Conservation (phyloP, 2,113 vertebrate genomes). For the Oncorhynchus keta region DNA sequence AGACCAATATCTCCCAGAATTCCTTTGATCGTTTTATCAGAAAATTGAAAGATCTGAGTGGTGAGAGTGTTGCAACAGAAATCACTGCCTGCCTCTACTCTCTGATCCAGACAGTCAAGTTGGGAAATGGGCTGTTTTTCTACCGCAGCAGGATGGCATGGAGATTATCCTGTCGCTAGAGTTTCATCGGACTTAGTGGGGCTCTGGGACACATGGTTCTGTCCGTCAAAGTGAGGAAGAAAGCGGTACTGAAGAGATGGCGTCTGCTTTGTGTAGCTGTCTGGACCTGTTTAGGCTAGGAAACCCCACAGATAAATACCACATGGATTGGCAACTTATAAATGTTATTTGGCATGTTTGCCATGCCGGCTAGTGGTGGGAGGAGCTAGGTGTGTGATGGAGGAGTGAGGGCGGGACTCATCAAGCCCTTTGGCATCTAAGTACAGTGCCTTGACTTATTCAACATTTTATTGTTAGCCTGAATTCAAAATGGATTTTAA, state of each 20-base stretch:
- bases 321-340: not conserved
- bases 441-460: too few relatives aligned
- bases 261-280: conserved; percentile 35
- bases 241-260: conserved; percentile 35
- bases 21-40: not conserved
- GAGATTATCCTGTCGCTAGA: conserved; percentile 56
- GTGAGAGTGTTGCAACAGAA: not conserved
- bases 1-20: not conserved
- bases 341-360: not conserved
- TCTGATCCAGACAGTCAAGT: too few relatives aligned
- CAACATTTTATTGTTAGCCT: too few relatives aligned
- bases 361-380: not conserved
- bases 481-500: too few relatives aligned
- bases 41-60: not conserved
- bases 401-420: not conserved
- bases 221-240: conserved; percentile 59
- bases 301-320: not conserved
- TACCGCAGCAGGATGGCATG: conserved; percentile 22
- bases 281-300: conserved; percentile 9
- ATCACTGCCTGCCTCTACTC: conserved; percentile 34
- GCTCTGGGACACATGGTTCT: conserved; percentile 61
- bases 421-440: not conserved
- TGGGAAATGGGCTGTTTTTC: conserved; percentile 53
- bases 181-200: conserved; percentile 59
- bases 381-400: not conserved